phyloP scores from a whole-genome alignment of 2,113 vertebrate species.

The Pollimyrus isidori region DNA sequence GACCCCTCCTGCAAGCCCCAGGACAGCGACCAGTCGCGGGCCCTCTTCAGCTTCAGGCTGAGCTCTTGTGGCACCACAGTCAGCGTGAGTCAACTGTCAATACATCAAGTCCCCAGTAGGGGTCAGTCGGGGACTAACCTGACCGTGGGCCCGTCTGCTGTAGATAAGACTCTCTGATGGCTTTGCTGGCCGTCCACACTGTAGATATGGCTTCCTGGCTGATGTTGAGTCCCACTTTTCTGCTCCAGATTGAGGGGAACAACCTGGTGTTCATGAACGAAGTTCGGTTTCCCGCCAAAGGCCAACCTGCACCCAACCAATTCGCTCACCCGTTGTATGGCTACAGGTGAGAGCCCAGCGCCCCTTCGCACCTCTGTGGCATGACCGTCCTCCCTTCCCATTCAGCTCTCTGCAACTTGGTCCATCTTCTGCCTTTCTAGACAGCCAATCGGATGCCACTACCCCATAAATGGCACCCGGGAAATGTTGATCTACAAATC shows the following conservation, averaged over 20 bases:
- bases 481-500: conserved; percentile 22
- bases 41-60: conserved; percentile 41
- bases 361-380: not conserved
- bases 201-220: not conserved
- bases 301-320: conserved; percentile 12
- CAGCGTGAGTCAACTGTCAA: conserved; percentile 26
- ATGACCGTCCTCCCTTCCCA: not conserved
- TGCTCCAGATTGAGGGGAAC: conserved; percentile 33
- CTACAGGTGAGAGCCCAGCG: conserved; percentile 37
- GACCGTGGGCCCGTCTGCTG: not conserved
- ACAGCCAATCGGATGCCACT: conserved; percentile 42
- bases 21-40: conserved; percentile 27
- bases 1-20: conserved; percentile 40
- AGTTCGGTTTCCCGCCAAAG: conserved; percentile 30
- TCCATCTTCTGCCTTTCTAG: conserved; percentile 20
- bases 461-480: conserved; percentile 28
- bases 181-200: not conserved
- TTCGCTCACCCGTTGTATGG: conserved; percentile 34
- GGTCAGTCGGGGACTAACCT: not conserved
- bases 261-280: conserved; percentile 45
- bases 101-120: not conserved
- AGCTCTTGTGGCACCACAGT: conserved; percentile 41
- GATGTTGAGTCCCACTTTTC: not conserved
- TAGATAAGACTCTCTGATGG: not conserved
- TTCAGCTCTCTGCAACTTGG: not conserved